Conservation (phyloP, 2,888 invertebrate species). For the Eupithecia dodoneata region DNA sequence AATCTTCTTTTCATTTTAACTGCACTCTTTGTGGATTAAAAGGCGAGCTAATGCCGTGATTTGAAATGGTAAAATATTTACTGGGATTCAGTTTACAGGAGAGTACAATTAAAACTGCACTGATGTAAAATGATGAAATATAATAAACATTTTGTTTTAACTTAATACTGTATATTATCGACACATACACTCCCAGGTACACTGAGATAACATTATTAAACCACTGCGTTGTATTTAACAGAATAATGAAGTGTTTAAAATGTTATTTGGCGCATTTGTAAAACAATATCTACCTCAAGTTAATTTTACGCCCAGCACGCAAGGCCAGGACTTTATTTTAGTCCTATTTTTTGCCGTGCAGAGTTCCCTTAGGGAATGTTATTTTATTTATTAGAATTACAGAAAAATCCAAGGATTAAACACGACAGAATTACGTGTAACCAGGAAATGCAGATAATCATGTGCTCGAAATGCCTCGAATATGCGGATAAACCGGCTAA, state of each 20-base stretch:
- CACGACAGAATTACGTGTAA: conserved; percentile 56
- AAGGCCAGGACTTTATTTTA: not conserved
- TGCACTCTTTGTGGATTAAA: conserved; percentile 33
- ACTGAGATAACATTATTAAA: not conserved
- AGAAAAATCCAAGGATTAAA: conserved; percentile 48
- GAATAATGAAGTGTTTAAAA: not conserved
- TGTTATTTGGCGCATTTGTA: not conserved
- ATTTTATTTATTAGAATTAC: conserved; percentile 22
- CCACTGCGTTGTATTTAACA: not conserved
- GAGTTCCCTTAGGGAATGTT: not conserved
- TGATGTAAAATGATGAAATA: too few relatives aligned
- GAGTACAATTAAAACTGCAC: too few relatives aligned
- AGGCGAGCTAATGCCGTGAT: conserved; percentile 24
- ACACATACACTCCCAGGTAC: not conserved
- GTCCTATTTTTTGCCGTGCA: not conserved
- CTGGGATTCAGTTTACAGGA: conserved; percentile 16
- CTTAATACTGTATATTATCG: too few relatives aligned
- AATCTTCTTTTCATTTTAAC: conserved; percentile 38
- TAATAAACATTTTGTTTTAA: too few relatives aligned
- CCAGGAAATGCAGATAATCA: conserved; percentile 63
- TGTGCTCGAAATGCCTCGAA: conserved; percentile 63
- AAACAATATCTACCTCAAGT: not conserved
- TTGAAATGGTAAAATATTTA: conserved; percentile 25
- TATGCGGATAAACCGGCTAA: conserved; percentile 63
- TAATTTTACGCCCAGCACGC: not conserved